Evolutionary conservation across 2,113 vertebrate species (phyloP).

Genomic region (Ginglymostoma cirratum): DNA sequence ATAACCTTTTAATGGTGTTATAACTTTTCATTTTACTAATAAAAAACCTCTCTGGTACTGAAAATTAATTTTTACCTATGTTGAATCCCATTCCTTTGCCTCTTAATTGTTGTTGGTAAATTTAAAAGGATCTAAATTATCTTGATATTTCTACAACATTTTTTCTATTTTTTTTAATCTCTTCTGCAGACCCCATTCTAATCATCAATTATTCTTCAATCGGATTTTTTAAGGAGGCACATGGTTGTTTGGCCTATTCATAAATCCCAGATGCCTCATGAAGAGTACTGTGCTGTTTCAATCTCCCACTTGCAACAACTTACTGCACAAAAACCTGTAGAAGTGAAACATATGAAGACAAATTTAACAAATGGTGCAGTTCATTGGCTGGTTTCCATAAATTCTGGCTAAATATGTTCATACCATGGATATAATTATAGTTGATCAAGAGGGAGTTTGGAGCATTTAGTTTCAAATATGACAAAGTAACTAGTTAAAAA

Average conservation of each 20-base stretch:
- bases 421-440: not conserved
- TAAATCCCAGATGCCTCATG: not conserved
- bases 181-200: not conserved
- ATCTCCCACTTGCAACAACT: not conserved
- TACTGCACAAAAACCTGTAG: not conserved
- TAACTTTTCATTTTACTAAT: not conserved
- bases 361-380: not conserved
- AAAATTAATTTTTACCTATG: not conserved
- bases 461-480: not conserved
- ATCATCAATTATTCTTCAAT: not conserved
- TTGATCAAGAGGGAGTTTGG: not conserved
- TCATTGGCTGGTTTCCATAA: not conserved
- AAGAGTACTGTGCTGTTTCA: not conserved
- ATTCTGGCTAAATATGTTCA: not conserved
- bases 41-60: not conserved
- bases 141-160: not conserved
- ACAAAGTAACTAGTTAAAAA: not conserved
- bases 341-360: not conserved
- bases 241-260: not conserved
- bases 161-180: no score
- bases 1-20: not conserved
- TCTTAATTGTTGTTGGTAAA: not conserved
- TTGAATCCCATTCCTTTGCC: not conserved
- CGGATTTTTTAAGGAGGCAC: not conserved
- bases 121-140: not conserved